Evolutionary conservation across 2,888 invertebrate genomes (phyloP).

Genomic region (Lasioglossum calceatum): DNA sequence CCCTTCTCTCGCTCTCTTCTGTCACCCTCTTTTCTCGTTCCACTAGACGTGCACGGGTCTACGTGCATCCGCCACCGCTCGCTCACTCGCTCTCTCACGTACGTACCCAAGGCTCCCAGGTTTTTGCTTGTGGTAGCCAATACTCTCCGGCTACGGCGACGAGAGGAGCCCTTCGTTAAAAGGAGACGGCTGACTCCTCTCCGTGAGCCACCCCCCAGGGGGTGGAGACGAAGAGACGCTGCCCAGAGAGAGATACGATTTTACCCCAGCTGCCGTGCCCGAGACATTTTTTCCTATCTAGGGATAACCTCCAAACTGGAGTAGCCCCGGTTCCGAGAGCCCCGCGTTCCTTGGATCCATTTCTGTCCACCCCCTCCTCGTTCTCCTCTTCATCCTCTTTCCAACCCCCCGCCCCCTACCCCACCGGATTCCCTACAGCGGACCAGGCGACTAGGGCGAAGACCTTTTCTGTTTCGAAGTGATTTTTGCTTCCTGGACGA

Average conservation of each 20-base stretch:
- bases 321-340: slow-evolving; percentile 66
- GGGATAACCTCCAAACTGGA: slow-evolving; percentile 78
- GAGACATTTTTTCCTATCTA: slow-evolving; percentile 78
- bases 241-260: slow-evolving; percentile 74
- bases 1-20: slow-evolving; percentile 40
- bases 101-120: slow-evolving; percentile 65
- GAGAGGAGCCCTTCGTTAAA: slow-evolving; percentile 62
- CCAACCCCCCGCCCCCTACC: neutral
- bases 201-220: slow-evolving; percentile 4
- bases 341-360: slow-evolving; percentile 50
- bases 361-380: slow-evolving; percentile 31
- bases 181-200: slow-evolving; percentile 37
- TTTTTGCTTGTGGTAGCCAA: slow-evolving; percentile 79
- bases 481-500: slow-evolving; percentile 56
- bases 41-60: slow-evolving; percentile 59
- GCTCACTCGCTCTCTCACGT: slow-evolving; percentile 48
- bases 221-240: slow-evolving; percentile 16
- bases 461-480: slow-evolving; percentile 53
- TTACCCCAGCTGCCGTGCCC: slow-evolving; percentile 77
- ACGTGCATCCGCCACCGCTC: slow-evolving; percentile 48
- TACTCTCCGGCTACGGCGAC: slow-evolving; percentile 75
- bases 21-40: slow-evolving; percentile 69
- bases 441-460: slow-evolving; percentile 47
- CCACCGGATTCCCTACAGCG: slow-evolving; percentile 14
- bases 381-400: neutral